These are phyloP conservation scores for Cerastis leucographa DNA, from an alignment of 2,888 invertebrate species.

Conservation along the genomic window DNA sequence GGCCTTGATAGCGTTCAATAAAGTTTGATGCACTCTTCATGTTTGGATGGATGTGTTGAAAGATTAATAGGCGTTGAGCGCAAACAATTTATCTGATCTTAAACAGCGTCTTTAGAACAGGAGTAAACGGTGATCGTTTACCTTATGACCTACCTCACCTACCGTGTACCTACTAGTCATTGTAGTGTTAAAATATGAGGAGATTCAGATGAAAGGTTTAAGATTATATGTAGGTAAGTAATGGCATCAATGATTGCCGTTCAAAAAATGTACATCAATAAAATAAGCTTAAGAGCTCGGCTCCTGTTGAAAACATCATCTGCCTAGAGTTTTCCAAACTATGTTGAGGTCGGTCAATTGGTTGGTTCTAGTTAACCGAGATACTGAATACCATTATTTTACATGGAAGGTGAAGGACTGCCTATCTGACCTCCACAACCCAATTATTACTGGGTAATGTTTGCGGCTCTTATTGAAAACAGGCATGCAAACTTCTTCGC, in stretches of 20 bases:
- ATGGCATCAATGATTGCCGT: not conserved
- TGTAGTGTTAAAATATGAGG: not conserved
- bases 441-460: not conserved
- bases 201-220: not conserved
- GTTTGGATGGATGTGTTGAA: conserved; percentile 56
- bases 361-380: too few species aligned
- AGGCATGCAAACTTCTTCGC: not conserved
- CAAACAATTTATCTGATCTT: conserved; percentile 57
- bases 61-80: conserved; percentile 62
- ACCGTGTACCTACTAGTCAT: not conserved
- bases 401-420: not conserved
- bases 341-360: not conserved
- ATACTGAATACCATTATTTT: not conserved
- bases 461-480: not conserved
- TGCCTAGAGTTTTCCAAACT: not conserved
- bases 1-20: conserved; percentile 57
- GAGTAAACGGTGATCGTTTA: conserved; percentile 47
- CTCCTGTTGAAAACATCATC: not conserved
- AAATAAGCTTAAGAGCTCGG: not conserved
- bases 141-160: conserved; percentile 45
- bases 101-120: conserved; percentile 58
- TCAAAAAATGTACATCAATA: not conserved
- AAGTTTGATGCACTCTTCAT: conserved; percentile 60
- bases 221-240: not conserved
- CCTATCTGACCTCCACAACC: not conserved